Evolutionary conservation across 2,888 invertebrate species (phyloP).

Genomic region (Parapristionchus giblindavisi): DNA sequence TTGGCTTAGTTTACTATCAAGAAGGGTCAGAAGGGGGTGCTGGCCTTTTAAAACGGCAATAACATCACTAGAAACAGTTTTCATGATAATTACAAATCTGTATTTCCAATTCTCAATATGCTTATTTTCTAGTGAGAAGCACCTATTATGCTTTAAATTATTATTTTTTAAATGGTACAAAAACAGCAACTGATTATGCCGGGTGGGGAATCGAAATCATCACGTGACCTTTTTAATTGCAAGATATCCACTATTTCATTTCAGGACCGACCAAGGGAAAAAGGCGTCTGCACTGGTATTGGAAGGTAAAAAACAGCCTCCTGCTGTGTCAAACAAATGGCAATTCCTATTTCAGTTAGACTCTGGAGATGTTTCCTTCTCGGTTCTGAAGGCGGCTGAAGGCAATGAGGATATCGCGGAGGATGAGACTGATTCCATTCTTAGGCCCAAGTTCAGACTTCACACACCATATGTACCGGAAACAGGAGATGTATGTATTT

Average conservation of each 20-base stretch:
- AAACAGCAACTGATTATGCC: too few species aligned
- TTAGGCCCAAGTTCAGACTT: slow-evolving; percentile 60
- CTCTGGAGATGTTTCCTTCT: slow-evolving; percentile 51
- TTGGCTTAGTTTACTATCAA: too few species aligned
- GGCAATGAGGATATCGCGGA: slow-evolving; percentile 48
- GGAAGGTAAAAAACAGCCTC: not conserved
- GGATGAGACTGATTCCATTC: slow-evolving; percentile 55
- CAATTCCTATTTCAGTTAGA: slow-evolving; percentile 40
- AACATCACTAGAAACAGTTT: too few species aligned
- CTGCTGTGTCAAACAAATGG: not conserved
- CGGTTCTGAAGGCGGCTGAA: slow-evolving; percentile 45
- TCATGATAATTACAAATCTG: too few species aligned
- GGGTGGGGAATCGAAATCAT: too few species aligned
- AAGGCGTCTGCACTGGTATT: slow-evolving; percentile 7
- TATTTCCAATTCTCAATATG: too few species aligned
- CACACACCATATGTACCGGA: slow-evolving; percentile 64
- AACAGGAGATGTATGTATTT: slow-evolving; percentile 48
- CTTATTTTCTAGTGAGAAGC: too few species aligned
- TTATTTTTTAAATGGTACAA: too few species aligned
- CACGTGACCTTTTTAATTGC: not conserved
- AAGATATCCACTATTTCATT: not conserved
- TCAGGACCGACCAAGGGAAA: not conserved
- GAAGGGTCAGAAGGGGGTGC: too few species aligned
- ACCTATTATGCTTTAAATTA: too few species aligned
- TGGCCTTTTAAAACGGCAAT: too few species aligned